A percentile compares a stretch with the other conserved stretches of the same genome.
Evolutionary conservation across 1,140 invertebrate genomes (phyloP).

Genomic region (Caenorhabditis elegans): WBcel235 BX284604.4:7213501-7214000

Average conservation of each 20-base stretch:
- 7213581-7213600: not conserved
- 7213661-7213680: slow-evolving; percentile 35
- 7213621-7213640: not conserved
- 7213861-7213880: slow-evolving; percentile 97
- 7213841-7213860: slow-evolving; percentile 99
- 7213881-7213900: slow-evolving; percentile 96
- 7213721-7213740: slow-evolving; percentile 54
- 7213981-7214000: not conserved
- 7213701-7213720: slow-evolving; percentile 60
- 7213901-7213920: slow-evolving; percentile 91
- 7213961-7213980: not conserved
- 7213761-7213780: slow-evolving; percentile 58
- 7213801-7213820: slow-evolving; percentile 71
- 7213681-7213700: slow-evolving; percentile 50
- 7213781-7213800: slow-evolving; percentile 34
- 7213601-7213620: not conserved
- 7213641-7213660: slow-evolving; percentile 49
- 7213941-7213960: slow-evolving; percentile 75
- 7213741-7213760: slow-evolving; percentile 64
- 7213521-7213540: slow-evolving; percentile 14
- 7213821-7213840: slow-evolving; percentile 94
- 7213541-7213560: not conserved
- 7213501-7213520: slow-evolving; percentile 34
- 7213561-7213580: too few species aligned
- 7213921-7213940: slow-evolving; percentile 90